Conservation (phyloP, 2,113 vertebrate genomes). For the Solenodon paradoxus region DNA sequence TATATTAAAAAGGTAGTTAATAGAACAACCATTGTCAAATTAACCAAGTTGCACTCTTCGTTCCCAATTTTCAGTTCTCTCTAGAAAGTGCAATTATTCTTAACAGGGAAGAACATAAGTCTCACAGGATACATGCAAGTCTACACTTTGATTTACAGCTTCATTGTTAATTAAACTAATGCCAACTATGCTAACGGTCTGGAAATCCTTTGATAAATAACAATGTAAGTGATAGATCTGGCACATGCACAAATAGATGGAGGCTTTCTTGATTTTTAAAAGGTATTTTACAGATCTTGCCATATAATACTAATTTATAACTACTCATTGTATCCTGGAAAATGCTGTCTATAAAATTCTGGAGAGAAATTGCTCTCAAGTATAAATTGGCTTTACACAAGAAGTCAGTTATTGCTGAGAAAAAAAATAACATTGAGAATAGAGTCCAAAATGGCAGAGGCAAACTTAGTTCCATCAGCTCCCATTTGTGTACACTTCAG, state of each 20-base stretch:
- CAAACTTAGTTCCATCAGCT: neutral
- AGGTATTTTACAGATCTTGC: constrained; percentile 1
- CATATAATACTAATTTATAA: neutral
- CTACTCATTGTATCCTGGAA: constrained; percentile 22
- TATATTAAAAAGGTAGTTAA: constrained; percentile 21
- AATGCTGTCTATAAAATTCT: neutral
- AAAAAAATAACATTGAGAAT: neutral
- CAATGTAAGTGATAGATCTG: neutral
- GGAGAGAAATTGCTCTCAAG: neutral
- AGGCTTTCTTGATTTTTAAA: constrained; percentile 29
- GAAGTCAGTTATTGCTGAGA: neutral
- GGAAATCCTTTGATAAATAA: constrained; percentile 34
- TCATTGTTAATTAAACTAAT: constrained; percentile 51
- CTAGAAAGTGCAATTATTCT: constrained; percentile 36
- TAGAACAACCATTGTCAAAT: neutral
- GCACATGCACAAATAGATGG: neutral
- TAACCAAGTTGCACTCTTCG: neutral
- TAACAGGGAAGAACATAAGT: neutral
- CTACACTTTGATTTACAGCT: constrained; percentile 53
- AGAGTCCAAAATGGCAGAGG: neutral
- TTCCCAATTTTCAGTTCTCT: constrained; percentile 27
- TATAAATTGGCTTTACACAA: neutral
- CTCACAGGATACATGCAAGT: constrained; percentile 14
- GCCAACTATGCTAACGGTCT: neutral
- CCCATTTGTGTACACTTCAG: neutral